Conservation (phyloP, 2,113 vertebrate species). For the Circaetus gallicus region DNA sequence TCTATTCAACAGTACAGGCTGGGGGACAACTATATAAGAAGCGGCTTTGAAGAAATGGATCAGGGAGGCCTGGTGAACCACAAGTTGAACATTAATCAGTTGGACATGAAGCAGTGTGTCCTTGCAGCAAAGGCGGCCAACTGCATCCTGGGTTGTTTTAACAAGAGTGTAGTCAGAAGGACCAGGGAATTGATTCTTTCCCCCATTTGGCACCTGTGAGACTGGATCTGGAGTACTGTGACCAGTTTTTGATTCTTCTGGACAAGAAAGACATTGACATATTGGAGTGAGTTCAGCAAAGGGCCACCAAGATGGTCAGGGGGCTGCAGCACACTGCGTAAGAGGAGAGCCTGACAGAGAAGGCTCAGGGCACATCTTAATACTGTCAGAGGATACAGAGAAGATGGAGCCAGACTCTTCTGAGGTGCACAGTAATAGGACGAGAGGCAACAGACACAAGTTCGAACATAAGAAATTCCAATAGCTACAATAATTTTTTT, state of each 20-base stretch:
- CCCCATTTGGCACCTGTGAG: not conserved
- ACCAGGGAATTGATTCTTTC: not conserved
- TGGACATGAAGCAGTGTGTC: not conserved
- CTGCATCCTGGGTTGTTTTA: not conserved
- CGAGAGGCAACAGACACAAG: not conserved
- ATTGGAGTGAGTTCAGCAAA: not conserved
- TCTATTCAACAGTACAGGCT: not conserved
- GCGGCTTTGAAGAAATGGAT: not conserved
- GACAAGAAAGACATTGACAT: not conserved
- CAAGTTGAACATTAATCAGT: not conserved
- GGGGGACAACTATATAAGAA: not conserved
- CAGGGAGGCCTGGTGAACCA: not conserved
- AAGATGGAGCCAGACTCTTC: not conserved
- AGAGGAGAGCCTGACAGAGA: not conserved
- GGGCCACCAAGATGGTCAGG: not conserved
- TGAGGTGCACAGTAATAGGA: not conserved
- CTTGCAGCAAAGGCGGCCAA: not conserved
- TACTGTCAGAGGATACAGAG: not conserved
- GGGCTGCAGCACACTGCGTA: not conserved
- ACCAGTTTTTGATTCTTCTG: not conserved
- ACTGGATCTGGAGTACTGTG: not conserved
- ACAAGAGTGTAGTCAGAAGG: not conserved
- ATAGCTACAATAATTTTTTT: not conserved
- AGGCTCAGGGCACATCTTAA: not conserved
- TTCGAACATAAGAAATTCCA: not conserved